Percentiles rank a stretch among this genome's conserved stretches.
These are phyloP conservation scores for Peromyscus attwateri DNA, from an alignment of 2,797 vertebrate species.

Conservation along the genomic window DNA sequence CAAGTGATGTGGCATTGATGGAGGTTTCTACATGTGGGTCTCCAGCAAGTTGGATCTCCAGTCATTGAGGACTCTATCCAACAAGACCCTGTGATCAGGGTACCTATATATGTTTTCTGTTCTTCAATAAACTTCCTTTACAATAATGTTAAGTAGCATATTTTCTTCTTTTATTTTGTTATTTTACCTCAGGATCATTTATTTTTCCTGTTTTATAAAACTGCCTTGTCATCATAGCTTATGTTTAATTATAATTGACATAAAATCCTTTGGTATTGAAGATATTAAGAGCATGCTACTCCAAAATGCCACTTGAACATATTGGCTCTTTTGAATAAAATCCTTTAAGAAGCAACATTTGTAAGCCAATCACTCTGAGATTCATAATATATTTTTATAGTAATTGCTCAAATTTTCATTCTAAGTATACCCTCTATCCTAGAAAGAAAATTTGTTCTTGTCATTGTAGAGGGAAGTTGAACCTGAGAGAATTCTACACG, in stretches of 20 bases:
- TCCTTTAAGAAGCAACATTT: not conserved
- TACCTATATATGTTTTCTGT: not conserved
- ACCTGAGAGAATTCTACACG: not conserved
- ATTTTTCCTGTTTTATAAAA: not conserved
- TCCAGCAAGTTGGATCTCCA: not conserved
- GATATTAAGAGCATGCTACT: not conserved
- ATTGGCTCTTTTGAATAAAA: not conserved
- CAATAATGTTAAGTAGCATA: not conserved
- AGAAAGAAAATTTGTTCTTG: not conserved
- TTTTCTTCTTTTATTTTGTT: not conserved
- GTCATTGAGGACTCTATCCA: not conserved
- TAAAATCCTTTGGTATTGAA: not conserved
- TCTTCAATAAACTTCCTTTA: not conserved
- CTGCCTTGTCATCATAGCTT: not conserved
- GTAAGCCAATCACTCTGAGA: not conserved
- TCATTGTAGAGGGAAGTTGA: not conserved
- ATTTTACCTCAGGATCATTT: not conserved
- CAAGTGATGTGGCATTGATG: not conserved
- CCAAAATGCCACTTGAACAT: not conserved
- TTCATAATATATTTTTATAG: not conserved
- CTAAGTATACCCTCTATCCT: not conserved
- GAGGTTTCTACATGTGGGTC: not conserved
- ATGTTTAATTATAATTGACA: not conserved
- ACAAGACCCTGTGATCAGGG: not conserved
- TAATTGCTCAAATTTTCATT: not conserved